phyloP scores from a whole-genome alignment of 2,113 vertebrate species.

The Eidolon helvum region DNA sequence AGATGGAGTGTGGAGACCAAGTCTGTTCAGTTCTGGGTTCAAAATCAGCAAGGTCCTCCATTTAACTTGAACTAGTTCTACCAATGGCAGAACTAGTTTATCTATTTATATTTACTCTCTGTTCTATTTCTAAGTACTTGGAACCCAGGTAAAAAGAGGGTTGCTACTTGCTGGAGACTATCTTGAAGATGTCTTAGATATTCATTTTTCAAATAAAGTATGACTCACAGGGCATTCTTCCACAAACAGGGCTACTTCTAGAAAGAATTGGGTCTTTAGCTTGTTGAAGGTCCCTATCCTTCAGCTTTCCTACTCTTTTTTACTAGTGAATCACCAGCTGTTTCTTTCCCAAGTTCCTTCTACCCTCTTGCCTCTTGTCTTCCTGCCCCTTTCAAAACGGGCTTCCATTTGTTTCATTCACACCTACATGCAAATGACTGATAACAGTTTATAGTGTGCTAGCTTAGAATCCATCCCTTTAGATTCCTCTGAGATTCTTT shows the following conservation, averaged over 20 bases:
- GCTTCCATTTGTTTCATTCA: not conserved
- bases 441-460: not conserved
- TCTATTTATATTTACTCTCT: not conserved
- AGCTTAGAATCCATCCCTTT: not conserved
- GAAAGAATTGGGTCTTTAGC: not conserved
- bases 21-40: not conserved
- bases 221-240: not conserved
- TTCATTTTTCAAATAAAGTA: not conserved
- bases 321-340: not conserved
- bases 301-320: not conserved
- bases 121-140: not conserved
- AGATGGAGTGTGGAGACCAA: not conserved
- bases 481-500: not conserved
- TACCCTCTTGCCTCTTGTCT: not conserved
- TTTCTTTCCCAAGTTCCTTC: not conserved
- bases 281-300: not conserved
- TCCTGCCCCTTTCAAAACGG: not conserved
- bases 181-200: not conserved
- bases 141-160: not conserved
- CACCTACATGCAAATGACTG: not conserved
- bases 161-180: not conserved
- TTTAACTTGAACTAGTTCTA: not conserved
- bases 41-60: not conserved
- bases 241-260: not conserved
- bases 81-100: not conserved